Evolutionary conservation across 2,888 invertebrate genomes (phyloP), one percentile per base, ranked within the genome.

Genomic region (Sphecodes monilicornis): DNA sequence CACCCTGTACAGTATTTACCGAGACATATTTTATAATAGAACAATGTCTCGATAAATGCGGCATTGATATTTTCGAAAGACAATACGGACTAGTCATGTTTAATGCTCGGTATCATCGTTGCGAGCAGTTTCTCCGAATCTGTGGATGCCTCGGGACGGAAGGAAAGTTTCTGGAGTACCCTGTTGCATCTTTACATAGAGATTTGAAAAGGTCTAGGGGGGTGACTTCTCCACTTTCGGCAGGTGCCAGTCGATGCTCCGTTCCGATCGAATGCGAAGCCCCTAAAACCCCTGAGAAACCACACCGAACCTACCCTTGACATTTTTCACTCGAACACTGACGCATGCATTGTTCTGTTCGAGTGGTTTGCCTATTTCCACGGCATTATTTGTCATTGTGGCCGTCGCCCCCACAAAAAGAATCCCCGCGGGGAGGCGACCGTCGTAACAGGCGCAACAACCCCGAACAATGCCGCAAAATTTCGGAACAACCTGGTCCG

Each of bases 351-450:
- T 93, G 93, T 93, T 85, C 87, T 39, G 60, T 57, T 92, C 91
- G 85, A 93, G 93, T 92, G 91, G 91, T 88, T 92, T 86, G 88
- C 85, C 91, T 91, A 91, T 92, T 87, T 86, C 84, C 39, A 74
- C 68, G 83, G 87, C 77, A 92, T 92, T 92, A 90, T 92, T 88
- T 88, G 90, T 79, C 78, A 57, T 36, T 39, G 80, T 22, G 43
- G 78, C 32, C 36, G 77, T 82, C 82, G 81, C 80, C 78, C 76
- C 75, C 72, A 74, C 77, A 64, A 43, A 77, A 79, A 68, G 82
- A 60, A 29, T 66, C 78, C 73, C 82, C 54, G 73, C 41, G 71
- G 87, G 69, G 68, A 75, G 78, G 72, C 78, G 71, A 74, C 86
- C 78, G 80, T 72, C 87, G 85, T 90, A 90, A 91, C 89, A 83